Evolutionary conservation across 2,888 invertebrate genomes (phyloP), one percentile per base, ranked within the genome.

Genomic region (Hydriomena furcata): DNA sequence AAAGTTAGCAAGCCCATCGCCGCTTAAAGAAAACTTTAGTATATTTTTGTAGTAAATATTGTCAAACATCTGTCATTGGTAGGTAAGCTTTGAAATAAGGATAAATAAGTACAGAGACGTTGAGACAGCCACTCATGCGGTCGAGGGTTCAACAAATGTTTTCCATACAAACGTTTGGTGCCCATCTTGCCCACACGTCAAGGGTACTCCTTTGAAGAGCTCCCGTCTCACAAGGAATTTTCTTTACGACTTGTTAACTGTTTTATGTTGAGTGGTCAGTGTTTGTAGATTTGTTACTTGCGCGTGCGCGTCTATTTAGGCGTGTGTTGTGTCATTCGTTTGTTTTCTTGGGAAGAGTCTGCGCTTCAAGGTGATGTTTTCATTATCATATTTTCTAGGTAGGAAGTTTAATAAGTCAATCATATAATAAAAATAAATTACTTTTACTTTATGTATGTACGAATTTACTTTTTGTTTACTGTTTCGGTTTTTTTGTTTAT

Each of bases 141-240:
- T 73, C 69, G 75, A 76, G 79, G 68, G 77, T 75, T 76, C 73
- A 71, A 71, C 71, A 73, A 73, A 76, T 72, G 75, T 72, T 73
- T 74, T 69, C 54, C 60, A 38, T 63, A 70, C 60, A 73, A 73
- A 73, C 72, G 72, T 73, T 73, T 73, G 71, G 61, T 13, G 47
- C 30, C 41, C 51, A 51, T 51, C 51, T 45, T 51, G 45, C 45
- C 60, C 71, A 71, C 72, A 65, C 66, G 60, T 69, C 63, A 59
- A 72, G 68, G 66, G 70, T 62, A 66, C 73, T 71, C 63, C 60
- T 58, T 70, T 68, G 52, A 55, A 55, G 58, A 47, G 58, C 55
- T 51, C 52, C 57, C 55, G 55, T 45, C 53, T 48, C 17, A 42
- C 28, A 48, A 62, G 68, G 71, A 74, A 76, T 74, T 68, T 63